These are phyloP conservation scores for Heliconius ethilla DNA, from an alignment of 2,888 invertebrate species.

Conservation along the genomic window DNA sequence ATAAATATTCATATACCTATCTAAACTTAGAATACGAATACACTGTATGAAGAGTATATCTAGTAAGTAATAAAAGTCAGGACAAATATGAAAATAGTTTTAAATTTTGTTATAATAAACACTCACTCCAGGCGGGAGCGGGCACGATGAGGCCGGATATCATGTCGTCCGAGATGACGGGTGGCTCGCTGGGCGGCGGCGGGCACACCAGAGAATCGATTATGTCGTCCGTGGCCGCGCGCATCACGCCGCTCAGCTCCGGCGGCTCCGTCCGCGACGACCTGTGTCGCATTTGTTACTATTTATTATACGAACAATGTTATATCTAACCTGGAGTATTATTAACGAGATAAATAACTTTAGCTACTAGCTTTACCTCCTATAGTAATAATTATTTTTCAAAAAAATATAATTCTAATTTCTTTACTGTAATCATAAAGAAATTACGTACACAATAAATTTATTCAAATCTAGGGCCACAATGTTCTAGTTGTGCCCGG, in stretches of 20 bases:
- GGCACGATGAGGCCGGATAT: slow-evolving; percentile 98
- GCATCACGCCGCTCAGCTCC: slow-evolving; percentile 87
- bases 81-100: not conserved
- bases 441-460: not conserved
- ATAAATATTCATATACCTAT: not conserved
- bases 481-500: slow-evolving; percentile 20
- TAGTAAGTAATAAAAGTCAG: not conserved
- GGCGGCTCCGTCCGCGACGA: slow-evolving; percentile 92
- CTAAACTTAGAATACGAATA: not conserved
- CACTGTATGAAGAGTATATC: not conserved
- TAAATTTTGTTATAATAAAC: slow-evolving; percentile 27
- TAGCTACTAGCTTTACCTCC: too few species aligned
- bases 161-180: slow-evolving; percentile 96
- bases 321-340: not conserved
- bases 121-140: slow-evolving; percentile 96
- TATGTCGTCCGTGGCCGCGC: slow-evolving; percentile 96
- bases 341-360: not conserved
- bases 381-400: not conserved
- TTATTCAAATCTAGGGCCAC: slow-evolving; percentile 18
- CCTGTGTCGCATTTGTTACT: slow-evolving; percentile 59
- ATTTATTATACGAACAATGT: not conserved
- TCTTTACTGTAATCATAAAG: not conserved
- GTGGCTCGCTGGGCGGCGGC: slow-evolving; percentile 96
- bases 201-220: slow-evolving; percentile 98
- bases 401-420: not conserved